Evolutionary conservation across 2,888 invertebrate species (phyloP).

Genomic region (Scaptomyza parva): DNA sequence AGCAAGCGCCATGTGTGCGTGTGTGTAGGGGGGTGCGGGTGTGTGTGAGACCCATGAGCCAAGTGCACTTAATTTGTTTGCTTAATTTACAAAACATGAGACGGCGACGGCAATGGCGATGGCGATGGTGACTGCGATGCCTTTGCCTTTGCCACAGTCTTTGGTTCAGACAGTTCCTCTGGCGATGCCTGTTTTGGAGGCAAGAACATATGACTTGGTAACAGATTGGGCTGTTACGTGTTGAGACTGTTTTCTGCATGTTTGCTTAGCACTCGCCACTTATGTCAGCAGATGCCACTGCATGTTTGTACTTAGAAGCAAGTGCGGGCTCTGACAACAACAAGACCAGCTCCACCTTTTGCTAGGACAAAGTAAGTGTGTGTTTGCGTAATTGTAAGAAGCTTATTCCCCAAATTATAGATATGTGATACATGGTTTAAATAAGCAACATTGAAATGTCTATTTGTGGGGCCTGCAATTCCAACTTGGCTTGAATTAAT

Average conservation of each 20-base stretch:
- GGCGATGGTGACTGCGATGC: slow-evolving; percentile 20
- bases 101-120: slow-evolving; percentile 40
- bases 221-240: slow-evolving; percentile 27
- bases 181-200: slow-evolving; percentile 5
- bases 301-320: slow-evolving; percentile 46
- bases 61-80: slow-evolving; percentile 83
- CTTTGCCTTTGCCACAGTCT: slow-evolving; percentile 8
- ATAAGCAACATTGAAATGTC: slow-evolving; percentile 25
- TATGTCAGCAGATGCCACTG: slow-evolving; percentile 59
- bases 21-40: not conserved
- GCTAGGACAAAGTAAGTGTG: slow-evolving; percentile 2
- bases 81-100: slow-evolving; percentile 81
- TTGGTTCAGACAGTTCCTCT: not conserved
- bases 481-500: slow-evolving; percentile 6
- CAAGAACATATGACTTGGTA: slow-evolving; percentile 14
- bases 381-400: slow-evolving; percentile 3
- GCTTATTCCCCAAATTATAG: slow-evolving; percentile 55
- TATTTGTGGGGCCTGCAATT: slow-evolving; percentile 6
- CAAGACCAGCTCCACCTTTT: slow-evolving; percentile 39
- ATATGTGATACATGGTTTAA: slow-evolving; percentile 33
- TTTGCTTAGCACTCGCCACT: slow-evolving; percentile 62
- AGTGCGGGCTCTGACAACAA: slow-evolving; percentile 40
- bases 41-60: slow-evolving; percentile 57
- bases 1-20: slow-evolving; percentile 41
- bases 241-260: slow-evolving; percentile 49